phyloP scores from a whole-genome alignment of 2,888 invertebrate species.

The Macrophya alboannulata region DNA sequence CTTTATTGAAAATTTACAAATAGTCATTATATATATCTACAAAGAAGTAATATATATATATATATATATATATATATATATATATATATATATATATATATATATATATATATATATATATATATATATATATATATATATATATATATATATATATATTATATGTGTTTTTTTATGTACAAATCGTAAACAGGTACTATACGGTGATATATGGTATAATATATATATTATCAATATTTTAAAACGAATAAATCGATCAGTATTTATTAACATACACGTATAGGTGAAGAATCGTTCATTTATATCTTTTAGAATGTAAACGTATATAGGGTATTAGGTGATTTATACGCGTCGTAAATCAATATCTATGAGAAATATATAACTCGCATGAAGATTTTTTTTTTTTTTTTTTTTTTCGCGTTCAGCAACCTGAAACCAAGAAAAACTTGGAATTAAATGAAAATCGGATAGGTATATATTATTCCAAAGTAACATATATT shows the following conservation, averaged over 20 bases:
- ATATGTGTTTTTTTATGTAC: slow-evolving; percentile 59
- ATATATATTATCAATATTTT: slow-evolving; percentile 6
- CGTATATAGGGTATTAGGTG: not conserved
- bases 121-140: slow-evolving; percentile 62
- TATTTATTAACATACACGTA: slow-evolving; percentile 12
- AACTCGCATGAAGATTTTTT: not conserved
- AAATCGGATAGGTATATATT: not conserved
- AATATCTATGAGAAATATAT: slow-evolving; percentile 15
- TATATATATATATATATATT: slow-evolving; percentile 60
- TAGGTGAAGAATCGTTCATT: not conserved
- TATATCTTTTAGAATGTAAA: not conserved
- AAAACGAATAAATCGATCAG: not conserved
- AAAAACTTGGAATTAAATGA: not conserved
- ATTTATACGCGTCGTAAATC: slow-evolving; percentile 13
- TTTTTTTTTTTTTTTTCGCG: not conserved
- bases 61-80: slow-evolving; percentile 64
- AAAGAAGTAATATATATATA: slow-evolving; percentile 63
- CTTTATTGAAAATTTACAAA: slow-evolving; percentile 66
- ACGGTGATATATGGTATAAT: not conserved
- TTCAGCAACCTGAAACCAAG: slow-evolving; percentile 27
- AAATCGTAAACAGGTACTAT: slow-evolving; percentile 63
- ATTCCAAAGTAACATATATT: no score
- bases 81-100: slow-evolving; percentile 59
- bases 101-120: slow-evolving; percentile 51
- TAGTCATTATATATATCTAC: slow-evolving; percentile 34